A percentile compares a stretch with the other conserved stretches of the same genome.
phyloP scores from a whole-genome alignment of 1,140 invertebrate species.

The Drosophila navojoa region DNA sequence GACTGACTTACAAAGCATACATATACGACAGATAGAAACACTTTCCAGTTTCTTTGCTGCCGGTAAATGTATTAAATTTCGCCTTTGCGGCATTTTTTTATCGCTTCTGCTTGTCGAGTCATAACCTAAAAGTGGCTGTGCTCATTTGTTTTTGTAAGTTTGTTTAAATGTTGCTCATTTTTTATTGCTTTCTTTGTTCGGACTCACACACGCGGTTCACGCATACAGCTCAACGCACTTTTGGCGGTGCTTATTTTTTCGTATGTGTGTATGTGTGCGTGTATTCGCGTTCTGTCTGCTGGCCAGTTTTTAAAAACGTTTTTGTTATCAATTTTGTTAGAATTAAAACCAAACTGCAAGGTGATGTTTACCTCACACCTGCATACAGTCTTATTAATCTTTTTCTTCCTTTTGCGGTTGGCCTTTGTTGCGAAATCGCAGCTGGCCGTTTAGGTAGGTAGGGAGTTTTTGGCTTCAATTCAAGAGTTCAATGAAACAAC shows the following conservation, averaged over 20 bases:
- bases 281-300: constrained; percentile 18
- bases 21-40: constrained; percentile 15
- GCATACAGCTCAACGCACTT: constrained; percentile 47
- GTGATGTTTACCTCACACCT: no score
- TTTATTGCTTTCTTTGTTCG: constrained; percentile 64
- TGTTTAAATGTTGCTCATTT: constrained; percentile 64
- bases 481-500: constrained; percentile 47
- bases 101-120: constrained; percentile 38
- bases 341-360: not conserved
- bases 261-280: constrained; percentile 12
- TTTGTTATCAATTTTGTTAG: not conserved
- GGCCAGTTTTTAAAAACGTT: constrained; percentile 36
- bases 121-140: constrained; percentile 66
- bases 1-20: not conserved
- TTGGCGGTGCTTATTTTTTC: constrained; percentile 40
- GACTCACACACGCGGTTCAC: constrained; percentile 68
- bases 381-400: constrained; percentile 6
- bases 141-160: constrained; percentile 70
- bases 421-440: constrained; percentile 51
- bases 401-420: constrained; percentile 24
- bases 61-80: constrained; percentile 19
- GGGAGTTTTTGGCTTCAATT: constrained; percentile 9
- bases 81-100: constrained; percentile 64
- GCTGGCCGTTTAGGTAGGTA: not conserved
- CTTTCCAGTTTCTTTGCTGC: constrained; percentile 16